Base-by-base conservation (phyloP, 2,888 invertebrate genomes). In the Apodemia duryi region DNA sequence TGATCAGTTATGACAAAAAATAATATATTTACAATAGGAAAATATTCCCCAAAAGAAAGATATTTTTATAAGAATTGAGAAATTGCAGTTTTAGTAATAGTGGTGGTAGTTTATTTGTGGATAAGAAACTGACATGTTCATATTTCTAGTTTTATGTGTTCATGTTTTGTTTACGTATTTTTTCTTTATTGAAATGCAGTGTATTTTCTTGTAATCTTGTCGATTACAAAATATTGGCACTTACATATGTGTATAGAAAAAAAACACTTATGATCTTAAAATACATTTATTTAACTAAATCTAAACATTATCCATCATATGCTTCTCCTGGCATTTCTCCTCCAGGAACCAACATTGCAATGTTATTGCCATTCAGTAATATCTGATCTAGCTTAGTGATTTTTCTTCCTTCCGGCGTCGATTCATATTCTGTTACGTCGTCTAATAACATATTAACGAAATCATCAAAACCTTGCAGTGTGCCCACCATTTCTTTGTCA, bases 401-500 rank as follows among this genome's bases (percentile, higher is more conserved):
- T 82, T 99, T 93, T 73, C 98, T 94, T 43, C 98, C 98, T 88
- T 99, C 99, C 0, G 98, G 96, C 0, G 99, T 99, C 62, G 97
- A 97, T 92, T 99, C 99, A 81, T 98, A 98, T 89, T 99, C 99
- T 0, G 98, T 98, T 4, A 99, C 99, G 93, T 99, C 99, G 83
- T 99, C 99, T 70, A 99, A 85, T 63, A 99, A 93, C 99, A 99
- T 99, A 84, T 99, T 99, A 46, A 99, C 99, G 85, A 98, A 99
- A 86, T 99, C 99, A 85, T 99, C 99, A 84, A 99, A 99, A 7
- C 99, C 99, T 71, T 98, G 93, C 63, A 99, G 86, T 0, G 99
- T 99, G 69, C 99, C 99, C 11, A 99, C 99, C 86, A 99, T 98
- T 94, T 99, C 99, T 88, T 99, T 99, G 84, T 99, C 99, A 84